Evolutionary conservation across 1,140 invertebrate species (phyloP), one percentile per base, ranked within the genome.

Genomic region (Drosophila simulans): DNA sequence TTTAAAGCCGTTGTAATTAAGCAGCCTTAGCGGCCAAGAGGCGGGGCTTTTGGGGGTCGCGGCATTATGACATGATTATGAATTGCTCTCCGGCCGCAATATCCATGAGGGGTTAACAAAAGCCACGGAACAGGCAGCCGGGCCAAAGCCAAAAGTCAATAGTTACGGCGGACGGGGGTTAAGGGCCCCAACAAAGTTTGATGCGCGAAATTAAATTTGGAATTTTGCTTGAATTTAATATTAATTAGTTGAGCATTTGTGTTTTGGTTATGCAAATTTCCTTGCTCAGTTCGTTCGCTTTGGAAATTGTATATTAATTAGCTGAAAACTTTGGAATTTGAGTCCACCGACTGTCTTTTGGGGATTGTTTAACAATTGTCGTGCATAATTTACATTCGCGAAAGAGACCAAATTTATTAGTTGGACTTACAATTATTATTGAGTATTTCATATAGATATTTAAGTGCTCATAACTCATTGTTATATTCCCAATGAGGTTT

Each of bases 1-100:
- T 79, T 88, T 88, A 88, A 88, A 88, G 84, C 84, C 84, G 63
- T 84, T 88, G 84, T 88, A 88, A 88, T 88, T 88, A 88, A 88
- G 84, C 84, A 74, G 68, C 76, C 82, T 86, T 42, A 62, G 46
- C 65, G 59, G 66, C 65, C 40, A 59, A 53, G 40, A 66, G 53
- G 45, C 22, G 39, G 52, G 22, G 70, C n/a, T 49, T 40, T 25
- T 49, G 53, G 64, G 63, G 64, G 56, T 64, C 73, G 55, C 57
- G 64, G 74, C 63, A 70, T 88, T 86, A 89, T 88, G 84, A 88
- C 83, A 88, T 88, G 83, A 89, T 88, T 88, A 88, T 88, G 83
- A 88, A 88, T 88, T 88, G 83, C 83, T 69, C 83, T 45, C 34
- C 39, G 52, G 25, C 74, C 34, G 56, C 78, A 31, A 27, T 75